Percentiles rank a stretch among this genome's conserved stretches.
These are phyloP conservation scores for Rosalia funebris DNA, from an alignment of 2,888 invertebrate genomes.

Conservation along the genomic window DNA sequence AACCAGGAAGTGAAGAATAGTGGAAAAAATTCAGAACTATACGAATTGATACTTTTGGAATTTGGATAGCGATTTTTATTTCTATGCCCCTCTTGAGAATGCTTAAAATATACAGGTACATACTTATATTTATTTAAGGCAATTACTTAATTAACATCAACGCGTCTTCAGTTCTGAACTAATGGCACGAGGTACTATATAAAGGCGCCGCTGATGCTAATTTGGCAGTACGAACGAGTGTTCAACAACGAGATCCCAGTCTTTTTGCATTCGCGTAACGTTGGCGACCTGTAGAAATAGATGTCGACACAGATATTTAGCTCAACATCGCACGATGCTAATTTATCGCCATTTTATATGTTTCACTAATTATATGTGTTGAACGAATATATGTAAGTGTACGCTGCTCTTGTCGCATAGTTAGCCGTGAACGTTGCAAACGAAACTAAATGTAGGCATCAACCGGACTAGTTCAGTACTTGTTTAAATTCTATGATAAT, in stretches of 20 bases:
- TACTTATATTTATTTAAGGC: neutral
- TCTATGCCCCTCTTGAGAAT: no score
- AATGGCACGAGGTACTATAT: constrained; percentile 32
- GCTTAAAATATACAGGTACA: constrained; percentile 3
- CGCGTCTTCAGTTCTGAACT: constrained; percentile 17
- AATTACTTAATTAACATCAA: constrained; percentile 5
- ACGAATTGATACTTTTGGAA: no score
- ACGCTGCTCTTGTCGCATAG: no score
- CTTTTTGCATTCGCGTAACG: constrained; percentile 43
- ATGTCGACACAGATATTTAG: constrained; percentile 50
- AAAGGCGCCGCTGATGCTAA: constrained; percentile 40
- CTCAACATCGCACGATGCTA: constrained; percentile 19
- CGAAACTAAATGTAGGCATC: no score
- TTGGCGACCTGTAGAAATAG: constrained; percentile 34
- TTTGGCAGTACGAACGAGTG: constrained; percentile 39
- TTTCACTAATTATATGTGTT: neutral
- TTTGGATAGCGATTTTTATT: no score
- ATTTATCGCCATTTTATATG: constrained; percentile 10
- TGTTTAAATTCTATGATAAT: no score
- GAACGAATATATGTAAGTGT: no score
- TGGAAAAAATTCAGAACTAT: no score
- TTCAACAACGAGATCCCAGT: constrained; percentile 37
- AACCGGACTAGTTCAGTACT: no score
- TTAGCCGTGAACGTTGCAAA: no score
- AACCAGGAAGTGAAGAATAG: no score